Conservation (phyloP, 2,797 vertebrate species). For the Gorsachius magnificus region DNA sequence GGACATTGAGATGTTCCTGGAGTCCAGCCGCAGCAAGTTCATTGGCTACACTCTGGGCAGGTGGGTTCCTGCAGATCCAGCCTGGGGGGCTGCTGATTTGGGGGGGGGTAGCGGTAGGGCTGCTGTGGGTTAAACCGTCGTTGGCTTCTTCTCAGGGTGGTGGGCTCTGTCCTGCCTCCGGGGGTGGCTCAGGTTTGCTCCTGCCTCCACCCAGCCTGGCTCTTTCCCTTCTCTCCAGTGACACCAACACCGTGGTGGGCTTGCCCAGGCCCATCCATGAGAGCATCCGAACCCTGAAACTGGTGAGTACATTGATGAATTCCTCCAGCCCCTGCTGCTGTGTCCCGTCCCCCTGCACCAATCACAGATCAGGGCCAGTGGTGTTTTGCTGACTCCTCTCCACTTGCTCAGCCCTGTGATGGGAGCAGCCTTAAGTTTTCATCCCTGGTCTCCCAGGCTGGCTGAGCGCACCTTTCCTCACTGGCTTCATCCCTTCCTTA, state of each 20-base stretch:
- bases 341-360: neutral
- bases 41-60: constrained; percentile 96
- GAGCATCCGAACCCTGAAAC: constrained; percentile 95
- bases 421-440: neutral
- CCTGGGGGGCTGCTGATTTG: fast-evolving
- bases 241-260: constrained; percentile 95
- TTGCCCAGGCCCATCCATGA: constrained; percentile 96
- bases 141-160: neutral
- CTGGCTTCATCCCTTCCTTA: neutral
- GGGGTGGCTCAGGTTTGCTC: neutral
- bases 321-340: neutral
- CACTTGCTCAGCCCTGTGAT: neutral
- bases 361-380: neutral
- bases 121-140: too few species aligned
- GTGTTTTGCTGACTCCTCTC: neutral
- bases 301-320: constrained; percentile 75
- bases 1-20: constrained; percentile 97
- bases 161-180: neutral
- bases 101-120: neutral
- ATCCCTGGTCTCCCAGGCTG: neutral
- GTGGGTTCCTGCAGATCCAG: constrained; percentile 72
- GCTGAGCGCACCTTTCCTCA: neutral
- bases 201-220: neutral
- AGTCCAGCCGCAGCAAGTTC: constrained; percentile 98
- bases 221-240: constrained; percentile 76